phyloP scores from a whole-genome alignment of 2,797 vertebrate species.

The Propithecus deckenii region DNA sequence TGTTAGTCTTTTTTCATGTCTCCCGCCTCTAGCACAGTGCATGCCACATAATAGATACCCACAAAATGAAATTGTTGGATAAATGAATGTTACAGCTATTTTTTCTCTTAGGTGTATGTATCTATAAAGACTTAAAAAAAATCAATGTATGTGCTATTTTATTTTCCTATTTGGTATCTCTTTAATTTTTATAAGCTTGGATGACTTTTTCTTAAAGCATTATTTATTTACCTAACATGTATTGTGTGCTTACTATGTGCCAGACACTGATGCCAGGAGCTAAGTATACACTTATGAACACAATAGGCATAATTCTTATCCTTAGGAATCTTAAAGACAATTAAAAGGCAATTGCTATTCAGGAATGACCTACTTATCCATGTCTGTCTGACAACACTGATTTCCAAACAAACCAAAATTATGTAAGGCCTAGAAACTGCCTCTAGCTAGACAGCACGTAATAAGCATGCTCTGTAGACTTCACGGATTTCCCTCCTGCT shows the following conservation, averaged over 20 bases:
- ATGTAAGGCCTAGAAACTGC: not conserved
- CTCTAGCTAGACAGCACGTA: not conserved
- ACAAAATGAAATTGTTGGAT: not conserved
- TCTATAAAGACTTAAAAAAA: not conserved
- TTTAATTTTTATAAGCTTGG: not conserved
- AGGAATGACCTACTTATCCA: not conserved
- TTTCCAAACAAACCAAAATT: not conserved
- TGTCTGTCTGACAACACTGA: not conserved
- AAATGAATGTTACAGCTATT: not conserved
- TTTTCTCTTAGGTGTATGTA: not conserved
- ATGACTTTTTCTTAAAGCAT: not conserved
- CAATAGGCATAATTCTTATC: not conserved
- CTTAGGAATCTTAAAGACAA: not conserved
- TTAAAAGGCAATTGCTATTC: not conserved
- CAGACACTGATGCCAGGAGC: not conserved
- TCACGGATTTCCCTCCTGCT: not conserved
- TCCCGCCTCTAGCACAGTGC: not conserved
- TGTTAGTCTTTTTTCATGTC: not conserved
- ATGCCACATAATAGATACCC: not conserved
- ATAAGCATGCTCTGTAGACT: not conserved
- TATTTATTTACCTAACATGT: not conserved
- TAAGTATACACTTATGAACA: not conserved
- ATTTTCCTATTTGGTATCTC: constrained; percentile 24
- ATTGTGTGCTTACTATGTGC: not conserved
- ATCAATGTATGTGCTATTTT: not conserved